These are phyloP conservation scores for Synaphobranchus kaupii DNA, from an alignment of 2,797 vertebrate genomes.

Conservation along the genomic window DNA sequence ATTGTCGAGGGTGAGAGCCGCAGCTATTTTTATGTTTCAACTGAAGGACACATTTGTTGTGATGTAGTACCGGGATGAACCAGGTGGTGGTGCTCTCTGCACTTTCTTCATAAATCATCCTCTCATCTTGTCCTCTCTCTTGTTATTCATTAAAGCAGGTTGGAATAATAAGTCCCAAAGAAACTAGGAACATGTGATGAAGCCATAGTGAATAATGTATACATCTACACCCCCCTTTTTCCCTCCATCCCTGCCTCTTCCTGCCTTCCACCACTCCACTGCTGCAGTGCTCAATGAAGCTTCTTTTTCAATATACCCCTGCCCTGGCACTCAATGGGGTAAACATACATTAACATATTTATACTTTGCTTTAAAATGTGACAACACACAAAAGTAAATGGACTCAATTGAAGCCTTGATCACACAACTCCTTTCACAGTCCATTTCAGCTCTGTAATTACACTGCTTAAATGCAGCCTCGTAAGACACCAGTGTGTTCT, in stretches of 20 bases:
- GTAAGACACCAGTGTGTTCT: constrained; percentile 27
- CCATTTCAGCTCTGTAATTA: constrained; percentile 59
- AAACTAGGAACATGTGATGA: constrained; percentile 80
- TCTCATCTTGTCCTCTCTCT: constrained; percentile 64
- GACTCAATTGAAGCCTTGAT: constrained; percentile 58
- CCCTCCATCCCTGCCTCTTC: constrained; percentile 38
- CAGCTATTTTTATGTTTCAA: constrained; percentile 56
- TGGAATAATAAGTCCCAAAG: constrained; percentile 83
- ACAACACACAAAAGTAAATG: constrained; percentile 60
- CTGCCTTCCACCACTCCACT: constrained; percentile 47
- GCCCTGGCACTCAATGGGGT: constrained; percentile 66
- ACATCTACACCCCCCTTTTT: constrained; percentile 48
- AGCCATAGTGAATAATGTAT: constrained; percentile 84
- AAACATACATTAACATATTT: constrained; percentile 77
- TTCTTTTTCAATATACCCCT: constrained; percentile 47
- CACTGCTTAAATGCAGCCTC: constrained; percentile 56
- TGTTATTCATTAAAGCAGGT: constrained; percentile 81
- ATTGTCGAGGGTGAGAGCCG: constrained; percentile 66
- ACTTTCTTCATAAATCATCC: constrained; percentile 76
- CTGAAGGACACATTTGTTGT: constrained; percentile 42
- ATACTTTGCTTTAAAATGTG: constrained; percentile 54
- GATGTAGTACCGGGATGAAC: constrained; percentile 66
- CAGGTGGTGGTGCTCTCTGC: constrained; percentile 79
- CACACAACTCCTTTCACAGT: constrained; percentile 62
- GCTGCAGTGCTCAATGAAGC: constrained; percentile 38